A percentile compares a stretch with the other conserved stretches of the same genome.
Evolutionary conservation across 2,888 invertebrate genomes (phyloP).

Genomic region (Ceraclea dissimilis): DNA sequence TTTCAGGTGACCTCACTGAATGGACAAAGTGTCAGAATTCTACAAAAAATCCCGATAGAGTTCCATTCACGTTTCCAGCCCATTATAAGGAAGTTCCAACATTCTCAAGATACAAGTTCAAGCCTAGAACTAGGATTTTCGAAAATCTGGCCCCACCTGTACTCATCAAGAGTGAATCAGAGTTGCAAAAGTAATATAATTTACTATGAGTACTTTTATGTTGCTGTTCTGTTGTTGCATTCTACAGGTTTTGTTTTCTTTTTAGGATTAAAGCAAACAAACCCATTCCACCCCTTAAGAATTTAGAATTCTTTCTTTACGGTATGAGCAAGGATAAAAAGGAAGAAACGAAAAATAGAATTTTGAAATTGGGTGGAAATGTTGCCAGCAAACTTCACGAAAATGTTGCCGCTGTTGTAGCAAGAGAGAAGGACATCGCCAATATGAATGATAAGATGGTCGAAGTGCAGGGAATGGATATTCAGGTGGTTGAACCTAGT

Average conservation of each 20-base stretch:
- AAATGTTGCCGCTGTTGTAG: slow-evolving; percentile 67
- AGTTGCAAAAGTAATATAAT: slow-evolving; percentile 31
- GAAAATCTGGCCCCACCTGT: slow-evolving; percentile 44
- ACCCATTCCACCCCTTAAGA: slow-evolving; percentile 57
- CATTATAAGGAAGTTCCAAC: slow-evolving; percentile 50
- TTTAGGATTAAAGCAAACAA: slow-evolving; percentile 7
- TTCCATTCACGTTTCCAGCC: slow-evolving; percentile 59
- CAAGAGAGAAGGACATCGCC: slow-evolving; percentile 59
- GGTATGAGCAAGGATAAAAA: slow-evolving; percentile 51
- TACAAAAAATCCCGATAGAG: slow-evolving; percentile 65
- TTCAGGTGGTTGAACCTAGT: slow-evolving; percentile 75
- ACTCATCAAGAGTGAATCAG: slow-evolving; percentile 47
- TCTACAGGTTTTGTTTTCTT: too few relatives aligned
- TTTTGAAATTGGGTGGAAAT: slow-evolving; percentile 70
- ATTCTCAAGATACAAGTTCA: slow-evolving; percentile 55
- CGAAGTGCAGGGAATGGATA: slow-evolving; percentile 56
- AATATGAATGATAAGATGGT: slow-evolving; percentile 58
- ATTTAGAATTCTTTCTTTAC: slow-evolving; percentile 67
- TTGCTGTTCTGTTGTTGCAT: too few relatives aligned
- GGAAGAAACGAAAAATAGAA: slow-evolving; percentile 57
- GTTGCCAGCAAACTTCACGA: slow-evolving; percentile 56
- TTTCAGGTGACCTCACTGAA: slow-evolving; percentile 60
- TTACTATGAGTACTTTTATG: background rate
- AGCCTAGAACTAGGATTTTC: slow-evolving; percentile 50
- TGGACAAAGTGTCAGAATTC: slow-evolving; percentile 82